phyloP scores from a whole-genome alignment of 2,888 invertebrate species.

The Tolmerus cingulatus region DNA sequence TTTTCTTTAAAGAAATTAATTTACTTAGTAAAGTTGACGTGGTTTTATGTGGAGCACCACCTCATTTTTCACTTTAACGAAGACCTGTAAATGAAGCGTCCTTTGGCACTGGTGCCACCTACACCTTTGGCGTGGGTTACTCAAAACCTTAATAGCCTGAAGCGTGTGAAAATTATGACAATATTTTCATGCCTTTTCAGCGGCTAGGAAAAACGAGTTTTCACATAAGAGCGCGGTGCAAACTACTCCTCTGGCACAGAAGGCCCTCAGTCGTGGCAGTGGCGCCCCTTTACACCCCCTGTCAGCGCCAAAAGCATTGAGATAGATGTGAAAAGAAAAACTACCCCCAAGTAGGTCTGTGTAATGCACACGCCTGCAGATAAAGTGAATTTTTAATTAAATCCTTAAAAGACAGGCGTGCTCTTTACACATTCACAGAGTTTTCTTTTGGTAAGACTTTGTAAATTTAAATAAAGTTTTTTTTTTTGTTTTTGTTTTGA shows the following conservation, averaged over 20 bases:
- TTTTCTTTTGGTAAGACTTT: not conserved
- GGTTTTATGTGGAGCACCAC: not conserved
- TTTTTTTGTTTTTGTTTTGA: not conserved
- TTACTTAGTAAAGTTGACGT: not conserved
- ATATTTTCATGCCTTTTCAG: not conserved
- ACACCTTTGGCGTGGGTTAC: not conserved
- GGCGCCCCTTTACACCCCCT: not conserved
- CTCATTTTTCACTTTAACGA: not conserved
- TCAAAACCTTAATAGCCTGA: not conserved
- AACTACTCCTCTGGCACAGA: not conserved
- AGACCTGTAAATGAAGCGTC: not conserved
- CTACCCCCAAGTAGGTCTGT: not conserved
- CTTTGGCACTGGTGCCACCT: not conserved
- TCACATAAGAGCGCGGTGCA: not conserved
- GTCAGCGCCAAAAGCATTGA: not conserved
- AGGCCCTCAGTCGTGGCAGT: not conserved
- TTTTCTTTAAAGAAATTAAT: not conserved
- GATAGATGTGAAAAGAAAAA: not conserved
- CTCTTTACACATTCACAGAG: not conserved
- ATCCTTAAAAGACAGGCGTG: not conserved
- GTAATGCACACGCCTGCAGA: not conserved
- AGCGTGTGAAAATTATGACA: not conserved
- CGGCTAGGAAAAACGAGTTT: not conserved
- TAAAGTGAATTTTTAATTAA: slow-evolving; percentile 14
- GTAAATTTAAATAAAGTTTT: not conserved